Base-by-base conservation (phyloP, 2,888 invertebrate genomes). In the Mimumesa dahlbomi region DNA sequence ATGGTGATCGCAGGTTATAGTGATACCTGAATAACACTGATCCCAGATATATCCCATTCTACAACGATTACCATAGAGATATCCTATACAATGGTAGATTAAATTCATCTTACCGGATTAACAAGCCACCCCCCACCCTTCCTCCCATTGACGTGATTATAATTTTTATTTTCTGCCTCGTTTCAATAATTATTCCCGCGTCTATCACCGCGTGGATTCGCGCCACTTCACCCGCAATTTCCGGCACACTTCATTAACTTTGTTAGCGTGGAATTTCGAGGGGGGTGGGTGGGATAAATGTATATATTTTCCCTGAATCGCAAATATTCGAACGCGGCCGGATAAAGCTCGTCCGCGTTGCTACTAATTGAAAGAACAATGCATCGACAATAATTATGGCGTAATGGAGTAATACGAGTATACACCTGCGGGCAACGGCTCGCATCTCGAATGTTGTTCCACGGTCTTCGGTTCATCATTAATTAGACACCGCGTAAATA, bases 381-480 rank as follows among this genome's bases (percentile, higher is more conserved):
- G 54, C 49, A 31, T 29, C 48, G 52, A 48, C 40, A 50, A 63
- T 63, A 61, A 73, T 70, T 69, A 61, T 46, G 22, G 50, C 22
- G 29, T 48, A 52, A 38, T 58, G 53, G 48, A 49, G 29, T 34
- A 21, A 34, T 21, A 34, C 18, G 53, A 22, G 48, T 11, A 31
- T 29, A 13, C 16, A 43, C 38, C 19, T 21, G n/a, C 40, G 13
- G 21, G 45, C 40, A 16, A 36, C 49, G 31, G 40, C 56, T 45
- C 31, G 34, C 16, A 43, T 9, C 25, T 14, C 36, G 19, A 40
- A 25, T 42, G 36, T 52, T 56, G 42, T 31, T 48, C 6, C 31
- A 6, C 7, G 46, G 31, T 50, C 19, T 31, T n/a, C 40, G 7
- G 7, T 22, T 29, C 14, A 53, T 53, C 25, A 22, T 68, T 68